A percentile compares a stretch with the other conserved stretches of the same genome.
Conservation (phyloP, 2,113 vertebrate genomes). For the Thryonomys swinderianus region DNA sequence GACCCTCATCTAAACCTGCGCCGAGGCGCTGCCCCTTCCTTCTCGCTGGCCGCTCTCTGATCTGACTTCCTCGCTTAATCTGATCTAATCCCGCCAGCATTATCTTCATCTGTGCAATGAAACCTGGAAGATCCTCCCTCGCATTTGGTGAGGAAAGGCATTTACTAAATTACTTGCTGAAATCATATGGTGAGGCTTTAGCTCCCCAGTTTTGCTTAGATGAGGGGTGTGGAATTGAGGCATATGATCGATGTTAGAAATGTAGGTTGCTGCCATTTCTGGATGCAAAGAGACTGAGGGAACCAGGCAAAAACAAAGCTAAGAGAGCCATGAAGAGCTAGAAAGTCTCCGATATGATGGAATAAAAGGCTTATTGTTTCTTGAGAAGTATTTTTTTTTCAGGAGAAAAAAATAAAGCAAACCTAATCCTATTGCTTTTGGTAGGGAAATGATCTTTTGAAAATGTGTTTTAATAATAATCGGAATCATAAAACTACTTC, state of each 20-base stretch:
- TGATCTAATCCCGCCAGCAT: conserved; percentile 92
- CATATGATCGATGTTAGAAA: conserved; percentile 86
- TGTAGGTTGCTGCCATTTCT: conserved; percentile 81
- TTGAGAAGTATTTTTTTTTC: conserved; percentile 38
- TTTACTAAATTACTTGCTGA: conserved; percentile 93
- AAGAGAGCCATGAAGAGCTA: conserved; percentile 67
- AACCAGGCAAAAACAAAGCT: conserved; percentile 70
- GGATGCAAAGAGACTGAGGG: conserved; percentile 83
- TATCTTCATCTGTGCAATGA: conserved; percentile 92
- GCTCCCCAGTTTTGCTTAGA: conserved; percentile 90
- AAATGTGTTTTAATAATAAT: conserved; percentile 63
- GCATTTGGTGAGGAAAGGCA: conserved; percentile 90
- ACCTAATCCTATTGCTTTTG: conserved; percentile 61
- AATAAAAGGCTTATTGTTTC: conserved; percentile 32
- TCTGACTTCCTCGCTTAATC: conserved; percentile 92
- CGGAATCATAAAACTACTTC: conserved; percentile 61
- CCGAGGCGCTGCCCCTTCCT: conserved; percentile 86
- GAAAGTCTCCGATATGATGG: conserved; percentile 59
- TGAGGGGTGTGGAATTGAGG: conserved; percentile 84
- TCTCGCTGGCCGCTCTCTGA: conserved; percentile 87
- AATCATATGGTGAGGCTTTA: conserved; percentile 91
- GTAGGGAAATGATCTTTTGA: conserved; percentile 58
- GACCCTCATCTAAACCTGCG: conserved; percentile 87
- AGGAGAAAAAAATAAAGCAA: conserved; percentile 48
- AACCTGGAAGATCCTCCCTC: conserved; percentile 90